Base-by-base conservation (phyloP, 2,113 vertebrate genomes). In the Sphaerodactylus townsendi region DNA sequence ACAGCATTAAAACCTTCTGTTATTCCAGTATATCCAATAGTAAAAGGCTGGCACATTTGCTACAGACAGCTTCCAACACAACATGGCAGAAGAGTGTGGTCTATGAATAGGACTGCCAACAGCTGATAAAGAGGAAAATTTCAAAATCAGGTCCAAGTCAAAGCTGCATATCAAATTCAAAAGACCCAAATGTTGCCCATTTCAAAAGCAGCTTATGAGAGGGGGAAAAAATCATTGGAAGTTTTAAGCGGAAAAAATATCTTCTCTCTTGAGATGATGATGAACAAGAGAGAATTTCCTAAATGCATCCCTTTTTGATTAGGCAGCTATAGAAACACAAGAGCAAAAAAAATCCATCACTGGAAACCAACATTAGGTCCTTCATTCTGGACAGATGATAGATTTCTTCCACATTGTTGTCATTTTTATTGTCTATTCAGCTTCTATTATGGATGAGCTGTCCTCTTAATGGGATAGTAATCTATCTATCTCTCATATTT, bases 291-390 rank as follows among this genome's bases (percentile, higher is more conserved):
- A 37, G 25, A 77, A 77, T 33, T 77, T 35, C 64, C 48, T 69
- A 53, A 48, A 73, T 82, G n/a, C 33, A 62, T 65, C 44, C 53
- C 30, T 75, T 64, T 41, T 68, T 56, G 48, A 76, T 50, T 65
- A 76, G 86, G 85, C 93, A 91, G 71, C 84, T 89, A 87, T 39
- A 50, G 87, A 86, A 91, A 44, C 72, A 68, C 83, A 84, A 68
- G 37, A 80, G 65, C 65, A 2, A 8, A 68, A 87, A 82, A 84
- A 90, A 91, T 71, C 41, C 50, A 87, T 88, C 85, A 93, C 85
- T 85, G 80, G 28, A 81, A 7, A 0, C 37, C 85, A 82, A 72
- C 19, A 39, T 66, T 89, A 64, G 41, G 82, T 68, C 68, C 69
- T 81, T 0, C 0, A 5, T 1, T 50, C 59, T 21, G 77, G 83